Percentiles rank a stretch among this genome's conserved stretches.
These are phyloP conservation scores for Neelides sp. DNA, from an alignment of 1,140 invertebrate genomes.

Conservation along the genomic window DNA sequence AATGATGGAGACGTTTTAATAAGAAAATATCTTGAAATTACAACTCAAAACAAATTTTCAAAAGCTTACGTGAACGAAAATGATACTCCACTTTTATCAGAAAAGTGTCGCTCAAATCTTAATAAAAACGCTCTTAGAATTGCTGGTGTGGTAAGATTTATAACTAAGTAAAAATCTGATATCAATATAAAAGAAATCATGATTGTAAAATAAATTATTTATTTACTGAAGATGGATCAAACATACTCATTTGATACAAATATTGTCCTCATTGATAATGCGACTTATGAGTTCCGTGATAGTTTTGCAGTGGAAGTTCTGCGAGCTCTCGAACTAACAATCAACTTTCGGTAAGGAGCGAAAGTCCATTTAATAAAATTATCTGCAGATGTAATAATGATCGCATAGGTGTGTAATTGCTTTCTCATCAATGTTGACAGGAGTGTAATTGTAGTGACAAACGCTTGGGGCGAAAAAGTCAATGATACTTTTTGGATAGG, in stretches of 20 bases:
- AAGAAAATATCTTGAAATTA: too few relatives aligned
- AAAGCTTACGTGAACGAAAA: background rate
- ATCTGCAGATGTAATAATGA: background rate
- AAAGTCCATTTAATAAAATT: background rate
- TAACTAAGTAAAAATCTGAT: background rate
- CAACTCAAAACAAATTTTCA: too few relatives aligned
- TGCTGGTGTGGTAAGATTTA: conserved; percentile 7
- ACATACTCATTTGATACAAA: conserved; percentile 13
- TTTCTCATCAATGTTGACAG: conserved; percentile 11
- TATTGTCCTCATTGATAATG: background rate
- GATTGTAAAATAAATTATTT: too few relatives aligned
- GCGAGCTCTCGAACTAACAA: conserved; percentile 5
- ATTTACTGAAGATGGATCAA: conserved; percentile 1
- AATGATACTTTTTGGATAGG: conserved; percentile 9
- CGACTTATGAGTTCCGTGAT: background rate
- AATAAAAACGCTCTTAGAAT: background rate
- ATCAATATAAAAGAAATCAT: background rate
- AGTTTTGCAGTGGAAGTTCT: conserved; percentile 15
- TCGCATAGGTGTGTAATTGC: background rate
- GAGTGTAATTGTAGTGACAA: background rate
- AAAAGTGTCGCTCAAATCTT: background rate
- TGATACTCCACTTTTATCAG: background rate
- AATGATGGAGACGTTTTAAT: too few relatives aligned
- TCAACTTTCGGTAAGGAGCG: conserved; percentile 18
- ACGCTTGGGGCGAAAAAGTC: conserved; percentile 11